These are phyloP conservation scores for Oscheius myriophilus DNA, from an alignment of 2,888 invertebrate genomes.

Conservation along the genomic window DNA sequence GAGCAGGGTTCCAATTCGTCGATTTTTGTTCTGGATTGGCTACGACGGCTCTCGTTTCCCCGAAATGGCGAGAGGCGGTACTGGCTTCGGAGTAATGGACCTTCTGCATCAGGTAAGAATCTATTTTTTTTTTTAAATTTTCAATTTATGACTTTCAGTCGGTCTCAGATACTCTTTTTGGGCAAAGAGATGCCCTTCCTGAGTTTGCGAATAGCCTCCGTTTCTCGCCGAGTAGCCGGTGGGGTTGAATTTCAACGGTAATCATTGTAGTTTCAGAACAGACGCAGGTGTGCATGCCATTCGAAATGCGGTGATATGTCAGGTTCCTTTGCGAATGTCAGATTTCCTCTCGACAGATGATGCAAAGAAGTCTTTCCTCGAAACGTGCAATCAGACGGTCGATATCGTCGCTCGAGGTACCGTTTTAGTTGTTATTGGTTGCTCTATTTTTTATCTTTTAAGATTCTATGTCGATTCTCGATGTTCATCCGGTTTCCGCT, in stretches of 20 bases:
- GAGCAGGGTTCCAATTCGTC: constrained; percentile 21
- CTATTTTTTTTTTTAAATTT: background rate
- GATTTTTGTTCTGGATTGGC: constrained; percentile 61
- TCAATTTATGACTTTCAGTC: constrained; percentile 8
- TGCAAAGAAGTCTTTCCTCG: background rate
- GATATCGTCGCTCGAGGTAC: background rate
- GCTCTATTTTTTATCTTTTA: background rate
- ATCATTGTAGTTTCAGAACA: constrained; percentile 33
- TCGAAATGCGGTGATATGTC: constrained; percentile 47
- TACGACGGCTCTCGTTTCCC: constrained; percentile 64
- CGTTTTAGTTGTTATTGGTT: background rate
- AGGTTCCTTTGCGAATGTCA: constrained; percentile 30
- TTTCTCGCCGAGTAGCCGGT: constrained; percentile 43
- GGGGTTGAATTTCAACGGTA: background rate
- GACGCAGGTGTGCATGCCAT: constrained; percentile 60
- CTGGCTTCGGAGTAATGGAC: constrained; percentile 62
- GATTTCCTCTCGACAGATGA: background rate
- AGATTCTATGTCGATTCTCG: constrained; percentile 35
- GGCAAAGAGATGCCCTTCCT: background rate
- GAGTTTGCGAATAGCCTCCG: constrained; percentile 11
- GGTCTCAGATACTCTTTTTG: constrained; percentile 20
- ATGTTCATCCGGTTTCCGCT: constrained; percentile 57
- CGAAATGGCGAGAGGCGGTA: constrained; percentile 62
- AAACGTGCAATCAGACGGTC: background rate
- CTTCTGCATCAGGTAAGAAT: constrained; percentile 44